These are phyloP conservation scores for Andrena chrysosceles DNA, from an alignment of 2,888 invertebrate genomes.

Conservation along the genomic window DNA sequence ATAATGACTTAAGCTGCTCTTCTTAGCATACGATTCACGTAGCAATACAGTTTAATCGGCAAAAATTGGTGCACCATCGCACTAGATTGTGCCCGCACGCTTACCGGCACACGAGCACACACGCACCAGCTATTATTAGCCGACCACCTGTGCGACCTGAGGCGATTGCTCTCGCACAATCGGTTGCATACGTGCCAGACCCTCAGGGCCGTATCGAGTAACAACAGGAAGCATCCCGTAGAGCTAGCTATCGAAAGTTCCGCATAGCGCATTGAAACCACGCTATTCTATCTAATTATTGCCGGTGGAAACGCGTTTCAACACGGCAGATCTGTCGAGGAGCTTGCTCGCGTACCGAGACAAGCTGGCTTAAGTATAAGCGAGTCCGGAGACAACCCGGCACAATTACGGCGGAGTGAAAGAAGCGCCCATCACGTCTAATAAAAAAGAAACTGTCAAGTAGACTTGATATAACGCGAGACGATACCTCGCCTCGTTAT, in stretches of 20 bases:
- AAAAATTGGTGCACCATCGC: constrained; percentile 47
- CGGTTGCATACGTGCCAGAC: constrained; percentile 56
- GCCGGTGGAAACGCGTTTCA: background rate
- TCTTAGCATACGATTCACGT: background rate
- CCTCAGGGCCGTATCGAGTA: constrained; percentile 58
- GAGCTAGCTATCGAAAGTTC: constrained; percentile 29
- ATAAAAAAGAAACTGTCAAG: background rate
- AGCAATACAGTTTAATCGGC: background rate
- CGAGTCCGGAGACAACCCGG: no score
- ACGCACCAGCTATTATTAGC: constrained; percentile 72
- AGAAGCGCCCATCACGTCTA: no score
- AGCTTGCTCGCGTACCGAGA: no score
- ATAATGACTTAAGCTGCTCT: background rate
- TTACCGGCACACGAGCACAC: constrained; percentile 24
- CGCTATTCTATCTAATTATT: background rate
- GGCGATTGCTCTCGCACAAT: constrained; percentile 70
- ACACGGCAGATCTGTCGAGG: background rate
- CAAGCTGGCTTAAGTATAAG: background rate
- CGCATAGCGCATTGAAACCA: background rate
- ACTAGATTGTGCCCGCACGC: constrained; percentile 52
- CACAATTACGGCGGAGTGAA: no score
- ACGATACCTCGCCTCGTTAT: background rate
- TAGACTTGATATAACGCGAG: background rate
- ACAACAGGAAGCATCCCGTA: constrained; percentile 44
- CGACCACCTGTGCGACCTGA: constrained; percentile 74